These are phyloP conservation scores for Hecatera dysodea DNA, from an alignment of 2,888 invertebrate genomes.

Conservation along the genomic window DNA sequence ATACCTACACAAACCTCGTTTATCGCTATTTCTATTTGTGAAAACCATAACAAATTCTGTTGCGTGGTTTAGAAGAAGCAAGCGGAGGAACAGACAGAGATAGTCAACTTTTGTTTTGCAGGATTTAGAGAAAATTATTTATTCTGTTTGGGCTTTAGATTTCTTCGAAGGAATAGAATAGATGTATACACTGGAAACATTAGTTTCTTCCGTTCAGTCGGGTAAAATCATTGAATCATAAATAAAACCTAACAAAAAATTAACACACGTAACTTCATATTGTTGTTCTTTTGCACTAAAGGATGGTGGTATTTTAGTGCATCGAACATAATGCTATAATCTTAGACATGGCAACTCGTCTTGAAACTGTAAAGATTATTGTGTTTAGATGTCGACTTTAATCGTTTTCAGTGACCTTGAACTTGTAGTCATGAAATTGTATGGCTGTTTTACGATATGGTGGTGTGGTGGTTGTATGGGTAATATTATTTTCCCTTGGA, in stretches of 20 bases:
- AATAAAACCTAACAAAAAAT: slow-evolving; percentile 41
- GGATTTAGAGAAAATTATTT: background rate
- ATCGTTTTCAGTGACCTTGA: background rate
- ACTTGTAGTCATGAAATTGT: background rate
- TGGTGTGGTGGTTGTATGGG: background rate
- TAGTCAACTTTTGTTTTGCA: background rate
- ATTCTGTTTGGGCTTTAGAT: background rate
- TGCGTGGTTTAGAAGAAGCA: too few species aligned
- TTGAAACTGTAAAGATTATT: slow-evolving; percentile 45
- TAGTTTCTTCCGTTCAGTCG: background rate
- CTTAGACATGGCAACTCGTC: slow-evolving; percentile 10
- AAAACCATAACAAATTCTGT: too few species aligned
- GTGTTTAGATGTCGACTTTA: slow-evolving; percentile 16
- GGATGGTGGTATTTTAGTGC: too few species aligned
- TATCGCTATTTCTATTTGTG: background rate
- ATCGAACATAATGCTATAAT: slow-evolving; percentile 16
- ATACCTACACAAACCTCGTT: too few species aligned
- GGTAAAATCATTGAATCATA: background rate
- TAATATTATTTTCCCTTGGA: background rate
- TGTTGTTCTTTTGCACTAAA: background rate
- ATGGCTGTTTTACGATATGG: background rate
- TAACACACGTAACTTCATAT: slow-evolving; percentile 43
- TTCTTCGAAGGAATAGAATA: background rate
- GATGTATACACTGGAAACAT: too few species aligned
- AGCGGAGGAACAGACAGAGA: background rate